Percentiles rank a stretch among this genome's conserved stretches.
Evolutionary conservation across 2,888 invertebrate species (phyloP).

Genomic region (Athripsodes cinereus): DNA sequence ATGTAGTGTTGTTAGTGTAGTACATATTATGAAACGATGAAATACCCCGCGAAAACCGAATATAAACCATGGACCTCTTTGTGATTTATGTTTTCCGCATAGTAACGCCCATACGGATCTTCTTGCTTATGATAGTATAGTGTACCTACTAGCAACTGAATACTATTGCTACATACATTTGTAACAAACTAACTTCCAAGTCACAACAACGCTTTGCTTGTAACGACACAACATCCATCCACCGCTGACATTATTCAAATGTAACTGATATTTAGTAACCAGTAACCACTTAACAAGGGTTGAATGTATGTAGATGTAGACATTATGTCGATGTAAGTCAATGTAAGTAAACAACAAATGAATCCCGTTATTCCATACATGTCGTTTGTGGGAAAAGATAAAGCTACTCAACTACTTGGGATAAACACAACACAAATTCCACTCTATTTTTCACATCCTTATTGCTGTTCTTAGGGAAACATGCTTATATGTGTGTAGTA

Average conservation of each 20-base stretch:
- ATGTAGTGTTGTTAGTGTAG: not conserved
- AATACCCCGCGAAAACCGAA: constrained; percentile 11
- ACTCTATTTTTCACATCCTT: too few relatives aligned
- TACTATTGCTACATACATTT: constrained; percentile 3
- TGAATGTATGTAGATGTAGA: not conserved
- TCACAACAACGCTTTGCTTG: too few relatives aligned
- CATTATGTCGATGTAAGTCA: too few relatives aligned
- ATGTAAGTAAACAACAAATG: too few relatives aligned
- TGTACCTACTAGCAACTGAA: too few relatives aligned
- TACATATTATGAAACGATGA: constrained; percentile 6
- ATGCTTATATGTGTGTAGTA: too few relatives aligned
- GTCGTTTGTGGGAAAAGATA: too few relatives aligned
- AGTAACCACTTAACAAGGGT: not conserved
- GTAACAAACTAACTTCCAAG: constrained; percentile 10
- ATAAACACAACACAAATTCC: too few relatives aligned
- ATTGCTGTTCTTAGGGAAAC: too few relatives aligned
- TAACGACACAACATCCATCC: constrained; percentile 1
- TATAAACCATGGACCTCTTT: constrained; percentile 12
- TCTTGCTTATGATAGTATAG: constrained; percentile 12
- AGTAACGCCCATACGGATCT: constrained; percentile 10
- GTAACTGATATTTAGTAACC: not conserved
- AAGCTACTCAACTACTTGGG: too few relatives aligned
- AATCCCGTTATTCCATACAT: too few relatives aligned
- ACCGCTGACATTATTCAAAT: constrained; percentile 6
- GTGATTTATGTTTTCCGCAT: constrained; percentile 16